These are phyloP conservation scores for Burhinus oedicnemus DNA, from an alignment of 2,113 vertebrate genomes.

Conservation along the genomic window DNA sequence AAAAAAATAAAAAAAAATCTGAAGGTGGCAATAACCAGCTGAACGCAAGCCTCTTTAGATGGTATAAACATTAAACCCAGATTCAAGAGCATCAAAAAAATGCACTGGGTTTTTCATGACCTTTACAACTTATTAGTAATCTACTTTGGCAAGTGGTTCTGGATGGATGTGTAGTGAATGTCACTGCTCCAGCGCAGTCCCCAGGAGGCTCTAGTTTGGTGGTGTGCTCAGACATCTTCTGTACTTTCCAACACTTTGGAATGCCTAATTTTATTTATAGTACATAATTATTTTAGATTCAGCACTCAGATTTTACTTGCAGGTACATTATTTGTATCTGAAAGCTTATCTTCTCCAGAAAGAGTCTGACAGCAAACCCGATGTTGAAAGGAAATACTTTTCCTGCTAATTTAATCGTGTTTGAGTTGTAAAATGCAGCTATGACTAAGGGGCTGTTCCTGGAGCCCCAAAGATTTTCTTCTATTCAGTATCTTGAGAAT, in stretches of 20 bases:
- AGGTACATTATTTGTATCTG: not conserved
- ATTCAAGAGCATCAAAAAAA: not conserved
- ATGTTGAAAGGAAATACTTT: not conserved
- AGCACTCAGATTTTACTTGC: not conserved
- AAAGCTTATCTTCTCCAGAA: not conserved
- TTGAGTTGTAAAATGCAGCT: not conserved
- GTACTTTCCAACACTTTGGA: not conserved
- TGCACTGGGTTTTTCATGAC: not conserved
- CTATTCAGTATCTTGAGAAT: not conserved
- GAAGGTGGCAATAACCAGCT: not conserved
- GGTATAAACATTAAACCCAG: not conserved
- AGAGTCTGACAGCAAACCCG: not conserved
- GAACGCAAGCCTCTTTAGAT: not conserved
- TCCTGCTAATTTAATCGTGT: not conserved
- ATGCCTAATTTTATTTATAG: not conserved
- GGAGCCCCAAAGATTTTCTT: not conserved
- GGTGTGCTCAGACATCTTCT: not conserved
- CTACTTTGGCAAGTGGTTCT: not conserved
- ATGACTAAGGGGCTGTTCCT: not conserved
- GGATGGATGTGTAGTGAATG: not conserved
- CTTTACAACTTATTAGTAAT: constrained; percentile 21
- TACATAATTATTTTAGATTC: not conserved
- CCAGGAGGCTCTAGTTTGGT: not conserved
- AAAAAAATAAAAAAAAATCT: not conserved
- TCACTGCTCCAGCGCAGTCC: not conserved